Evolutionary conservation across 2,888 invertebrate genomes (phyloP).

Genomic region (Drosophila fungiperda): DNA sequence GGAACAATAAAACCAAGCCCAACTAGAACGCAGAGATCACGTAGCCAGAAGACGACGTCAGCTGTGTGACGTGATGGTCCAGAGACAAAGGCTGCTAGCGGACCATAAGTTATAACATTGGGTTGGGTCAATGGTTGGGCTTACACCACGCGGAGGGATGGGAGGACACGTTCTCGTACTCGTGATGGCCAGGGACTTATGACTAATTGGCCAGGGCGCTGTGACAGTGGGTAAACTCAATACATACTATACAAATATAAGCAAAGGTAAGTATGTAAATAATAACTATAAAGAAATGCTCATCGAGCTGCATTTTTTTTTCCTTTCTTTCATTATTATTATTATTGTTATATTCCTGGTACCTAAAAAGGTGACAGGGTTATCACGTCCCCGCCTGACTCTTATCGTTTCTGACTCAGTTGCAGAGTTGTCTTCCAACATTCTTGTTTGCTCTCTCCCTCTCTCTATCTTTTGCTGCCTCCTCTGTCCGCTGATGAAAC

Average conservation of each 20-base stretch:
- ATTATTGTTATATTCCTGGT: slow-evolving; percentile 6
- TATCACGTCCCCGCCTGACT: slow-evolving; percentile 31
- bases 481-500: slow-evolving; percentile 2
- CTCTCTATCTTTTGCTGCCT: neutral
- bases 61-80: slow-evolving; percentile 24
- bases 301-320: slow-evolving; percentile 1
- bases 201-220: slow-evolving; percentile 39
- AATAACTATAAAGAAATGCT: slow-evolving; percentile 17
- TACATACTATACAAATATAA: neutral
- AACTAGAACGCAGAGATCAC: slow-evolving; percentile 16
- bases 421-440: neutral
- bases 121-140: slow-evolving; percentile 37
- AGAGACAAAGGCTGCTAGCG: slow-evolving; percentile 27
- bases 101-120: neutral
- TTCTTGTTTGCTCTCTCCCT: neutral
- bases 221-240: slow-evolving; percentile 1
- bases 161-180: slow-evolving; percentile 9
- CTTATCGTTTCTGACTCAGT: slow-evolving; percentile 46
- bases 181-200: neutral
- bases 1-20: neutral
- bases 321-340: neutral
- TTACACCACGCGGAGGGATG: neutral
- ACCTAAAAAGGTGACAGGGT: slow-evolving; percentile 40
- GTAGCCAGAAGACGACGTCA: slow-evolving; percentile 4
- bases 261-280: slow-evolving; percentile 4